phyloP scores from a whole-genome alignment of 2,113 vertebrate species.

The Salvelinus alpinus region DNA sequence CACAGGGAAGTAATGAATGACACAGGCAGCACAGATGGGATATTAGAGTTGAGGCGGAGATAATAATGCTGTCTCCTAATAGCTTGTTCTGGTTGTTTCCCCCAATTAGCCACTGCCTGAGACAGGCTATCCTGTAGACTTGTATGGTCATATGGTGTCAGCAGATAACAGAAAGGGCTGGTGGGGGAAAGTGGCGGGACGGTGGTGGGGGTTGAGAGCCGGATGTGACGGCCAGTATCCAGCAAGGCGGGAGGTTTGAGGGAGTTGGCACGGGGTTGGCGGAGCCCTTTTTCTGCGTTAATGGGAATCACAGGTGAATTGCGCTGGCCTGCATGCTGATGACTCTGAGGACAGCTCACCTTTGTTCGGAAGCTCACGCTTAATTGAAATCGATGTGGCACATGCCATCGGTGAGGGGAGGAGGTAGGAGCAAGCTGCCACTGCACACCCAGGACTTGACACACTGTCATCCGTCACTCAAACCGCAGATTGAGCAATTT shows the following conservation, averaged over 20 bases:
- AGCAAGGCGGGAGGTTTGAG: not conserved
- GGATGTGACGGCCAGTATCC: slow-evolving; percentile 12
- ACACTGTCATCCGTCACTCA: not conserved
- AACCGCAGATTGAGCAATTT: no score
- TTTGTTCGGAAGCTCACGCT: slow-evolving; percentile 22
- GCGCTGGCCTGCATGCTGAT: slow-evolving; percentile 12
- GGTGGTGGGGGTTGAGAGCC: slow-evolving; percentile 5
- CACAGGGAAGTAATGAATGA: slow-evolving; percentile 38
- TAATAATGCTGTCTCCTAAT: slow-evolving; percentile 41
- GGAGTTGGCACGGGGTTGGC: not conserved
- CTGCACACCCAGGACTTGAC: not conserved
- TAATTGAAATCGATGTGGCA: slow-evolving; percentile 21
- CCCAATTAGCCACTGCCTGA: slow-evolving; percentile 31
- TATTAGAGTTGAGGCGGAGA: slow-evolving; percentile 36
- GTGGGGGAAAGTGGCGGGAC: not conserved
- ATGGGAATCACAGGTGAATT: slow-evolving; percentile 31
- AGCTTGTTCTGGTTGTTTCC: slow-evolving; percentile 35
- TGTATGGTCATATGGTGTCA: slow-evolving; percentile 27
- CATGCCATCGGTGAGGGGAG: not conserved
- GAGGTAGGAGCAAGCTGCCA: not conserved
- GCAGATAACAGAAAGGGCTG: slow-evolving; percentile 16
- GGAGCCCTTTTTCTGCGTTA: slow-evolving; percentile 8
- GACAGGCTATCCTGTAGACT: slow-evolving; percentile 25
- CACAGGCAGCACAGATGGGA: slow-evolving; percentile 41
- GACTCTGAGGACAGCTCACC: not conserved